Evolutionary conservation across 2,113 vertebrate genomes (phyloP).

Genomic region (Atlantisia rogersi): DNA sequence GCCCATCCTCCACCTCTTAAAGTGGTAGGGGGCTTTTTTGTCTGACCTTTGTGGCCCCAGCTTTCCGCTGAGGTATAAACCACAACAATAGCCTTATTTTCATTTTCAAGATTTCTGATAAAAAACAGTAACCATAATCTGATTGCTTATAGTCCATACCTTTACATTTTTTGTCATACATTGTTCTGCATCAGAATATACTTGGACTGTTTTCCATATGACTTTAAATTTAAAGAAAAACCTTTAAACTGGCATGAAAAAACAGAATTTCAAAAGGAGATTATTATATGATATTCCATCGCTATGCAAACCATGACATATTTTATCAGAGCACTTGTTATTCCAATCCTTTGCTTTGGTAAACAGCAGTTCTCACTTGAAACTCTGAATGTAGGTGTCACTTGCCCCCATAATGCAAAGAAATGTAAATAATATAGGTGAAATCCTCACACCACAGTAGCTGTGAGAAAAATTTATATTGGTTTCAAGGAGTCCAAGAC

Average conservation of each 20-base stretch:
- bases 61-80: too few relatives aligned
- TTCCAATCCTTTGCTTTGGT: background rate
- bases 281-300: background rate
- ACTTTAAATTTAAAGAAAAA: background rate
- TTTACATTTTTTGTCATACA: background rate
- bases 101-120: background rate
- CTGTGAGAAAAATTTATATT: background rate
- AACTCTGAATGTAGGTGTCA: background rate
- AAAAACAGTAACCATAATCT: background rate
- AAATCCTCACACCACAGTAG: background rate
- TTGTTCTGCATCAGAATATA: background rate
- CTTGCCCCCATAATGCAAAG: background rate
- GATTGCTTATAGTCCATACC: background rate
- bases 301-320: background rate
- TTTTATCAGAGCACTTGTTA: background rate
- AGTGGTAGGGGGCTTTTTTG: too few relatives aligned
- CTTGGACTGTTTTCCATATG: background rate
- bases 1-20: too few relatives aligned
- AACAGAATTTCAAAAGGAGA: background rate
- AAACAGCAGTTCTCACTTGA: background rate
- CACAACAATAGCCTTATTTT: background rate
- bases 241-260: background rate
- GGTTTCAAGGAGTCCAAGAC: background rate
- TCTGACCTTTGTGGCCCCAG: too few relatives aligned
- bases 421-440: background rate